Percentiles rank a stretch among this genome's conserved stretches.
Conservation (phyloP, 2,888 invertebrate genomes). For the Tubiluchus corallicola region DNA sequence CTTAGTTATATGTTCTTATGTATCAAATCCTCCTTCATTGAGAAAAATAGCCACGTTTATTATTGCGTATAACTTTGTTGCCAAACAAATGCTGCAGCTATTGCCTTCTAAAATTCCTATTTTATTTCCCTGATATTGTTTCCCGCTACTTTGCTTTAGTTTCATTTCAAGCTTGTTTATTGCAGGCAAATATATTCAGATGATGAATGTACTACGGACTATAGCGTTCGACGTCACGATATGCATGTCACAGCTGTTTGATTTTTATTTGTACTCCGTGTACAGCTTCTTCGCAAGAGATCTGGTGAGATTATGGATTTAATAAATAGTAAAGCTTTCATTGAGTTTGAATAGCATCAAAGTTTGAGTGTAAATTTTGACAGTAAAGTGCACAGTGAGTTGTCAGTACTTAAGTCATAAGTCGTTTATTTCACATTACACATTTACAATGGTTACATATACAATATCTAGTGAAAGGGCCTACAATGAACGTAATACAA, state of each 20-base stretch:
- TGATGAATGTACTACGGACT: conserved; percentile 67
- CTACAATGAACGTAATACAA: too few species aligned
- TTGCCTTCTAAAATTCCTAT: conserved; percentile 2
- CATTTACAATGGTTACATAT: too few species aligned
- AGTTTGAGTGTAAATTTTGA: not conserved
- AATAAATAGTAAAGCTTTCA: conserved; percentile 15
- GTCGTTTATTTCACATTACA: too few species aligned
- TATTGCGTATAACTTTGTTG: conserved; percentile 1
- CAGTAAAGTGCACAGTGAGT: too few species aligned
- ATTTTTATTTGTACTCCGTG: conserved; percentile 76
- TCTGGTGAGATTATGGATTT: conserved; percentile 19
- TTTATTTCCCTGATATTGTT: not conserved
- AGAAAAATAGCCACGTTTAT: not conserved
- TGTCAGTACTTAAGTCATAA: too few species aligned
- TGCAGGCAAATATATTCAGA: conserved; percentile 71
- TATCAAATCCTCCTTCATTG: not conserved
- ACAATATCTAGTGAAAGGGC: too few species aligned
- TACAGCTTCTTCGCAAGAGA: conserved; percentile 56
- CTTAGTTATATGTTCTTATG: not conserved
- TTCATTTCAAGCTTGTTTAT: not conserved
- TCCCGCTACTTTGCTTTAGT: conserved; percentile 6
- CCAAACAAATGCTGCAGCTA: too few species aligned
- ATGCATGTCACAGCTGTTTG: conserved; percentile 76
- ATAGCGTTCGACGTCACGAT: conserved; percentile 78
- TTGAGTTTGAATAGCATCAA: conserved; percentile 21